phyloP scores from a whole-genome alignment of 2,113 vertebrate species.

The Scalopus aquaticus region DNA sequence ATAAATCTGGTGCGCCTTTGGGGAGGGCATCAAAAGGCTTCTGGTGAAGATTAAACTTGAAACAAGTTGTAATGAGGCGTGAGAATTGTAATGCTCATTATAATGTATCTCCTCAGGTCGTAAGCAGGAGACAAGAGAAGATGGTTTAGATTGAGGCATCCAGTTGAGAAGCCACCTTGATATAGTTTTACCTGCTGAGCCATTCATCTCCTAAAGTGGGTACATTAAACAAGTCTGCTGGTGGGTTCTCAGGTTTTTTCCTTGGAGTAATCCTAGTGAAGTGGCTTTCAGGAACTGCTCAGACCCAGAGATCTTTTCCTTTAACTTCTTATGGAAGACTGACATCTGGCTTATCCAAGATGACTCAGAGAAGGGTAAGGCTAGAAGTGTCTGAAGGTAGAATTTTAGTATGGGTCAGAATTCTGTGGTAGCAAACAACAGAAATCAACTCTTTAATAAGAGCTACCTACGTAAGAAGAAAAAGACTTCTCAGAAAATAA shows the following conservation, averaged over 20 bases:
- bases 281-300: not conserved
- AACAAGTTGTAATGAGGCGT: not conserved
- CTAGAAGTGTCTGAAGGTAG: not conserved
- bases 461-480: slow-evolving; percentile 1
- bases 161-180: not conserved
- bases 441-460: not conserved
- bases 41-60: slow-evolving; percentile 2
- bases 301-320: not conserved
- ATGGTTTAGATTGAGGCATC: not conserved
- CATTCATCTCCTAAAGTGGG: not conserved
- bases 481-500: not conserved
- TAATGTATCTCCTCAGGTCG: not conserved
- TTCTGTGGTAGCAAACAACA: slow-evolving; percentile 3
- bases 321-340: not conserved
- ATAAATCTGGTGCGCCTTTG: not conserved
- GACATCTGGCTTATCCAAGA: not conserved
- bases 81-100: not conserved
- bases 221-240: not conserved
- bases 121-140: not conserved
- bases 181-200: not conserved
- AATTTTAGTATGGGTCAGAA: not conserved
- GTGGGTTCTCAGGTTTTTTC: not conserved
- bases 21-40: not conserved
- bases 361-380: not conserved
- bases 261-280: not conserved